A percentile compares a stretch with the other conserved stretches of the same genome.
Evolutionary conservation across 2,888 invertebrate genomes (phyloP).

Genomic region (Pyrocoelia pectoralis): DNA sequence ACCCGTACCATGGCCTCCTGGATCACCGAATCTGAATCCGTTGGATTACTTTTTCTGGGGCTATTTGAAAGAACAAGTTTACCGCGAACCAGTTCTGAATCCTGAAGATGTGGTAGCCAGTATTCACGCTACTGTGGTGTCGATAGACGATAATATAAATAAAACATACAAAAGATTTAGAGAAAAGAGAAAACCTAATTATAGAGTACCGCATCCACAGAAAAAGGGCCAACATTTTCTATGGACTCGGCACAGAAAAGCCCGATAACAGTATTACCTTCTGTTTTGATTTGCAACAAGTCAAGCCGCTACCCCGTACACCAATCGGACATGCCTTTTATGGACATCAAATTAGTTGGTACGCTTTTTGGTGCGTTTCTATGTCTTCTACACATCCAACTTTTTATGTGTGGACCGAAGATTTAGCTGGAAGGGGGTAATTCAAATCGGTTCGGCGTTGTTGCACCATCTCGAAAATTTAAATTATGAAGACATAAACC

Average conservation of each 20-base stretch:
- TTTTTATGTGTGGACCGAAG: background rate
- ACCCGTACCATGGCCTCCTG: too few species aligned
- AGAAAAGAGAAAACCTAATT: too few species aligned
- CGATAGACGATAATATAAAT: too few species aligned
- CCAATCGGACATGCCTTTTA: background rate
- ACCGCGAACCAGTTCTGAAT: too few species aligned
- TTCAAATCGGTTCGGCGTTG: background rate
- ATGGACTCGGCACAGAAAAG: slow-evolving; percentile 1
- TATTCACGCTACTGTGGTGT: too few species aligned
- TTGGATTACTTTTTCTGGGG: too few species aligned
- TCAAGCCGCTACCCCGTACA: slow-evolving; percentile 4
- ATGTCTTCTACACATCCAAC: background rate
- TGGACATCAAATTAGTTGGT: background rate
- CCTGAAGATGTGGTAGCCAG: too few species aligned
- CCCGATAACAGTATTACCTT: background rate
- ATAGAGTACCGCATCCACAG: background rate
- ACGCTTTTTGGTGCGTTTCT: background rate
- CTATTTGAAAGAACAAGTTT: too few species aligned
- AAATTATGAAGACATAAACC: background rate
- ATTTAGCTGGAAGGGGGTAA: background rate
- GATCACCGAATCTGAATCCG: too few species aligned
- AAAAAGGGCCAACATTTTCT: slow-evolving; percentile 1
- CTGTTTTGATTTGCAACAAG: slow-evolving; percentile 2
- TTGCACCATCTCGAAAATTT: slow-evolving; percentile 10
- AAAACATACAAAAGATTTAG: too few species aligned